Evolutionary conservation across 2,888 invertebrate genomes (phyloP).

Genomic region (Philaethria dido): DNA sequence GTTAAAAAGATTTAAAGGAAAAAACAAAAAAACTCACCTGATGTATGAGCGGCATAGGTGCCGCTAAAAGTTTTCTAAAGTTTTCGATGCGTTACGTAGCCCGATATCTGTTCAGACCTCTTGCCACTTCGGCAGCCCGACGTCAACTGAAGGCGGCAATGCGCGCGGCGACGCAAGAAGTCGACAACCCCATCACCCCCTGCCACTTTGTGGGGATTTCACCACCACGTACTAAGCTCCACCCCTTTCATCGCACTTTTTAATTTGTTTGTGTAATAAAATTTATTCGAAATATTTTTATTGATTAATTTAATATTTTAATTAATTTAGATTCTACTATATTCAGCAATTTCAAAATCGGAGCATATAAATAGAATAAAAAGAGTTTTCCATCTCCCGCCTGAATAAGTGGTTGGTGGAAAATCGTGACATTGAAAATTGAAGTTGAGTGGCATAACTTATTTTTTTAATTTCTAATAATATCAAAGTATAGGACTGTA

Average conservation of each 20-base stretch:
- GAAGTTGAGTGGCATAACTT: background rate
- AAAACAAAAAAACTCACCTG: conserved; percentile 57
- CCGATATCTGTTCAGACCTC: conserved; percentile 55
- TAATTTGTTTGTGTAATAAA: conserved; percentile 2
- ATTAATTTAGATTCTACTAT: background rate
- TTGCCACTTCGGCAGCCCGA: conserved; percentile 63
- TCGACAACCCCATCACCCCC: conserved; percentile 53
- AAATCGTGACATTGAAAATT: conserved; percentile 5
- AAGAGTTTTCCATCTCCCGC: conserved; percentile 28
- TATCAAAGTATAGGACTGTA: background rate
- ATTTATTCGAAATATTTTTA: background rate
- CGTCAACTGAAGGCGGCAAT: conserved; percentile 58
- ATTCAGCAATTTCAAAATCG: background rate
- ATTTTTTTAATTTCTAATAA: background rate
- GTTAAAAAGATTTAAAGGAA: conserved; percentile 3
- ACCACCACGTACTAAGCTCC: conserved; percentile 43
- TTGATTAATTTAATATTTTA: conserved; percentile 1
- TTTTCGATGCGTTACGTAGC: conserved; percentile 50
- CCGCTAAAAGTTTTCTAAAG: conserved; percentile 61
- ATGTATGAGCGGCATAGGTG: conserved; percentile 73
- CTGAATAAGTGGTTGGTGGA: conserved; percentile 21
- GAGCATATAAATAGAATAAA: background rate
- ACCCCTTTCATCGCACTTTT: conserved; percentile 46
- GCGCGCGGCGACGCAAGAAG: conserved; percentile 63
- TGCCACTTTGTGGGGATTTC: conserved; percentile 28